Conservation (phyloP, 2,888 invertebrate species). For the Mactromeris polynyma region DNA sequence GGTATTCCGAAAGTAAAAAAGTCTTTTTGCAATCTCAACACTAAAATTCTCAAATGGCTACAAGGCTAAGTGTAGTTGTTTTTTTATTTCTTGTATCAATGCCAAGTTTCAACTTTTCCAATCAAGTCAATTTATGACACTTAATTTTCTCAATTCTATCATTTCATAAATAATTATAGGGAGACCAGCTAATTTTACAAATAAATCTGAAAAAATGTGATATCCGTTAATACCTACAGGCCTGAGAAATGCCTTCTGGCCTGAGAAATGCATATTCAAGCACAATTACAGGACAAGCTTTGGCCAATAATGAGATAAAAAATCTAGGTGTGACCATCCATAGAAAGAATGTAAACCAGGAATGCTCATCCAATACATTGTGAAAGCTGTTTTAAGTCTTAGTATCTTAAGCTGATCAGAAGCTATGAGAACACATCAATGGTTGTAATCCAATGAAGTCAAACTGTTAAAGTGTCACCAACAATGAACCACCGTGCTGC, state of each 20-base stretch:
- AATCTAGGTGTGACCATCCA: neutral
- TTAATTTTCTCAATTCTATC: no score
- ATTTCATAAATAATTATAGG: no score
- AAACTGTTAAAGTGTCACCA: slow-evolving; percentile 6
- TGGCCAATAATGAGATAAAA: neutral
- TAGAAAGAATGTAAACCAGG: neutral
- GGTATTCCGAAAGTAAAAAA: no score
- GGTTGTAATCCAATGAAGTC: slow-evolving; percentile 12
- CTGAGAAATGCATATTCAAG: neutral
- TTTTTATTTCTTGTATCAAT: no score
- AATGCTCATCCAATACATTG: neutral
- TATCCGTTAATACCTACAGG: no score
- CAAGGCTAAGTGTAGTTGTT: no score
- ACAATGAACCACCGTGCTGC: neutral
- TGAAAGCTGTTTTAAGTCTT: slow-evolving; percentile 8
- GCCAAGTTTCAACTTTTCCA: no score
- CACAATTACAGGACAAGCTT: neutral
- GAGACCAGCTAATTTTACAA: no score
- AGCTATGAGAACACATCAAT: neutral
- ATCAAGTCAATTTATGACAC: no score
- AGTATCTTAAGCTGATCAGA: slow-evolving; percentile 1
- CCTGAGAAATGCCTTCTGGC: neutral
- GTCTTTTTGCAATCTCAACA: no score
- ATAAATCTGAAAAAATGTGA: no score
- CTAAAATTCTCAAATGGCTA: no score